Percentiles rank a stretch among this genome's conserved stretches.
Conservation (phyloP, 2,888 invertebrate genomes). For the Cistogaster globosa region DNA sequence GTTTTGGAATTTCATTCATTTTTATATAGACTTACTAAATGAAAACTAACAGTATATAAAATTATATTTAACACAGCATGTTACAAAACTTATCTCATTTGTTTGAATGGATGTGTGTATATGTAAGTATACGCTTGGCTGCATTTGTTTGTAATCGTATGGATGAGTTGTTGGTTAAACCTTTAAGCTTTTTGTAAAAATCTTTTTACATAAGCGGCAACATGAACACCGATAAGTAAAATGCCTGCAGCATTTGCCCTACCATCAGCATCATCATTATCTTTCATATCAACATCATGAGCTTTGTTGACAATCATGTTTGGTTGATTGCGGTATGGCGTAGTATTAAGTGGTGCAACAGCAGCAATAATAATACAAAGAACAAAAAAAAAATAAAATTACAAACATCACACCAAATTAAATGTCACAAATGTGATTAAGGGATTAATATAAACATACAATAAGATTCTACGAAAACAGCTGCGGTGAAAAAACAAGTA, state of each 20-base stretch:
- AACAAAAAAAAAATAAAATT: slow-evolving; percentile 29
- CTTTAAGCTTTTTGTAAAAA: slow-evolving; percentile 66
- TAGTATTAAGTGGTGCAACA: neutral
- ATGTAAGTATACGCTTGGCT: slow-evolving; percentile 25
- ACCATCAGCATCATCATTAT: slow-evolving; percentile 51
- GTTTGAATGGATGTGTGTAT: slow-evolving; percentile 2
- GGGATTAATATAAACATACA: slow-evolving; percentile 77
- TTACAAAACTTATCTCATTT: slow-evolving; percentile 48
- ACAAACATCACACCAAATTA: slow-evolving; percentile 74
- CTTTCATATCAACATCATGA: slow-evolving; percentile 46
- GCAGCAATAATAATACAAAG: slow-evolving; percentile 18
- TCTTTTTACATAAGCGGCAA: slow-evolving; percentile 60
- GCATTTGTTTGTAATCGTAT: slow-evolving; percentile 11
- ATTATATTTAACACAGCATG: slow-evolving; percentile 65
- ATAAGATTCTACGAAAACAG: slow-evolving; percentile 42
- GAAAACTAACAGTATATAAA: slow-evolving; percentile 63
- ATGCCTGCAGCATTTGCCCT: slow-evolving; percentile 55
- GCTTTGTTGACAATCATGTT: slow-evolving; percentile 54
- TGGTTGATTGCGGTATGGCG: neutral
- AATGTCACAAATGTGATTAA: slow-evolving; percentile 77
- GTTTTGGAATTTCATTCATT: slow-evolving; percentile 50
- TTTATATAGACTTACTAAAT: slow-evolving; percentile 60
- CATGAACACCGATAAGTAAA: slow-evolving; percentile 45
- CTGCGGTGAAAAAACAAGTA: slow-evolving; percentile 37
- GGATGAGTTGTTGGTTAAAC: slow-evolving; percentile 42